These are phyloP conservation scores for Vanessa cardui DNA, from an alignment of 2,888 invertebrate species.

Conservation along the genomic window DNA sequence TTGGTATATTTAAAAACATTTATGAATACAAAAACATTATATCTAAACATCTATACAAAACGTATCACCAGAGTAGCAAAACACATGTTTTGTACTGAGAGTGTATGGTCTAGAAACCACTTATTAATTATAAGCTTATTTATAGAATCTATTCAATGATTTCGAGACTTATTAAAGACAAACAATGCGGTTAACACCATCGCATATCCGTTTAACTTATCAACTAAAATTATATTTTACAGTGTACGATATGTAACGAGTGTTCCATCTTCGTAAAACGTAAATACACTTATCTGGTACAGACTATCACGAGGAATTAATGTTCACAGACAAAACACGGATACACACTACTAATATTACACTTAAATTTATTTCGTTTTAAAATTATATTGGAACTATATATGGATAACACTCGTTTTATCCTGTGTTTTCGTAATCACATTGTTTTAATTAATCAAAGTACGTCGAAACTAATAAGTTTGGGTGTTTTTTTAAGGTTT, in stretches of 20 bases:
- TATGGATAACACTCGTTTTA: slow-evolving; percentile 36
- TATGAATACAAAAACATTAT: slow-evolving; percentile 30
- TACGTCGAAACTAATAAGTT: neutral
- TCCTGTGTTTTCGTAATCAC: slow-evolving; percentile 1
- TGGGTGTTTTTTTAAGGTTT: neutral
- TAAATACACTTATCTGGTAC: slow-evolving; percentile 74
- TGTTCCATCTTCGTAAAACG: slow-evolving; percentile 58
- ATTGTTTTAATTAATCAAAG: neutral
- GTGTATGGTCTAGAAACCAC: slow-evolving; percentile 46
- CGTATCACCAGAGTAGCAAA: slow-evolving; percentile 61
- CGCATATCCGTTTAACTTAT: slow-evolving; percentile 22
- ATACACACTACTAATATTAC: slow-evolving; percentile 27
- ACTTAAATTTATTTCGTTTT: slow-evolving; percentile 13
- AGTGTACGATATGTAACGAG: slow-evolving; percentile 80
- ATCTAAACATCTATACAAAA: slow-evolving; percentile 35
- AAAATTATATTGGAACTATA: slow-evolving; percentile 26
- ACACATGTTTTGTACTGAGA: slow-evolving; percentile 57
- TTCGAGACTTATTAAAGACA: slow-evolving; percentile 17
- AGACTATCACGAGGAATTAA: slow-evolving; percentile 48
- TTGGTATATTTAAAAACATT: slow-evolving; percentile 30
- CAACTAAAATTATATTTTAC: slow-evolving; percentile 53
- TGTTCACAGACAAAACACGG: slow-evolving; percentile 53
- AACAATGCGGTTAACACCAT: neutral
- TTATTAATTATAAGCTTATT: slow-evolving; percentile 34
- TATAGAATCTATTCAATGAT: slow-evolving; percentile 21